These are phyloP conservation scores for Clivina fossor DNA, from an alignment of 2,888 invertebrate species.

Conservation along the genomic window DNA sequence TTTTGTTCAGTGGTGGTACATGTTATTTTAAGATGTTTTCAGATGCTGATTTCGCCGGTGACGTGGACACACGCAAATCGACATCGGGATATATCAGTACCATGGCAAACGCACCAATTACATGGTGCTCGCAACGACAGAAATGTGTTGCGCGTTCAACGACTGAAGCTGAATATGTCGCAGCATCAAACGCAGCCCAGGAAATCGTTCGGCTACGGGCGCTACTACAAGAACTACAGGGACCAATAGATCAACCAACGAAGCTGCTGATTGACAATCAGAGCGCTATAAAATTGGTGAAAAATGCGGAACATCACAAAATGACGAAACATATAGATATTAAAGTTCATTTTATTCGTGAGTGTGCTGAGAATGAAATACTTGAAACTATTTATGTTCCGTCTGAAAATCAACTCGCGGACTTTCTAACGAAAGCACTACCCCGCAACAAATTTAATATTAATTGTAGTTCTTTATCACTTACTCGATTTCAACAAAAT, in stretches of 20 bases:
- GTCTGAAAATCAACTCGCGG: neutral
- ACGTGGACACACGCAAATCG: conserved; percentile 1
- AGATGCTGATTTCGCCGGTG: conserved; percentile 26
- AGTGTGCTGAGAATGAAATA: neutral
- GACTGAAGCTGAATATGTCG: conserved; percentile 17
- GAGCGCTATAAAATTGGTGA: neutral
- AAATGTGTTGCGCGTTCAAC: conserved; percentile 41
- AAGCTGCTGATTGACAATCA: neutral
- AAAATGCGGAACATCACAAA: neutral
- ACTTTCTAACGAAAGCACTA: neutral
- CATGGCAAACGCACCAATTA: conserved; percentile 38
- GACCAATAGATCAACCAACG: neutral
- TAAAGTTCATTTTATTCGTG: neutral
- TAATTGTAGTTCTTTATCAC: neutral
- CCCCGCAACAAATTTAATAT: conserved; percentile 5
- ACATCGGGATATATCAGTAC: conserved; percentile 38
- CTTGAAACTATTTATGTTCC: neutral
- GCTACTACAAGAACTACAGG: neutral
- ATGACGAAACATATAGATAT: neutral
- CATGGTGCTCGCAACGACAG: conserved; percentile 43
- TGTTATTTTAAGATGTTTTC: conserved; percentile 6
- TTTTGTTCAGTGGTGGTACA: conserved; percentile 28
- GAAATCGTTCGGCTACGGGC: neutral
- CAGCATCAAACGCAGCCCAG: conserved; percentile 1
- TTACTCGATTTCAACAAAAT: no score